Base-by-base conservation (phyloP, 2,888 invertebrate species). In the Myopa tessellatipennis region DNA sequence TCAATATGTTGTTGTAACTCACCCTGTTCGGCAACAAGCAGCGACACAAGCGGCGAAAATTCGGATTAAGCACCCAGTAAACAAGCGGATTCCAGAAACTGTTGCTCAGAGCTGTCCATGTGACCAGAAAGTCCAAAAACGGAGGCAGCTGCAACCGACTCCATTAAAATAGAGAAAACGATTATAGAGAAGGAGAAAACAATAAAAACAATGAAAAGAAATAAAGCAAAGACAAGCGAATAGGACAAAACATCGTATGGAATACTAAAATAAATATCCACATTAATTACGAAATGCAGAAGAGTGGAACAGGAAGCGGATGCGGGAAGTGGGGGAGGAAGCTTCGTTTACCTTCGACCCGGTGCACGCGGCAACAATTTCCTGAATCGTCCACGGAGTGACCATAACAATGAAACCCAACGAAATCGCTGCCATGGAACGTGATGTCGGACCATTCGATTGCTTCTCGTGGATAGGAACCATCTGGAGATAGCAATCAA, bases 341-440 rank as follows among this genome's bases (percentile, higher is more conserved):
- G 36, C 65, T 60, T n/a, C 34, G 82, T 82, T 86, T 90, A 92
- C 93, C 91, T 94, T 95, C 83, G 95, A 94, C 78, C 96, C 96
- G 38, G 96, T 96, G 88, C 96, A 96, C 50, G 96, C 96, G 58
- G 95, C 95, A 61, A 96, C 96, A 80, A 96, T 95, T 91, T 96
- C 96, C 90, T 96, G 95, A 83, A 96, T 95, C 71, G 96, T 96
- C 91, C 96, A 96, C 65, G 96, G 96, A 79, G 96, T 96, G 82
- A 96, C 96, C 92, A 96, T 94, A 78, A 96, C 96, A 86, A 96
- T 96, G 90, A 96, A 96, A 78, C 95, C 95, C 85, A 96, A 91
- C 79, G 96, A 96, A 93, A 96, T 96, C 74, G 96, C 96, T 0
- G 96, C 96, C 96, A 96, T 96, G 80, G 96, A 95, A 84, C 96